These are phyloP conservation scores for Poeciliopsis infans DNA, from an alignment of 2,797 vertebrate genomes.

Conservation along the genomic window DNA sequence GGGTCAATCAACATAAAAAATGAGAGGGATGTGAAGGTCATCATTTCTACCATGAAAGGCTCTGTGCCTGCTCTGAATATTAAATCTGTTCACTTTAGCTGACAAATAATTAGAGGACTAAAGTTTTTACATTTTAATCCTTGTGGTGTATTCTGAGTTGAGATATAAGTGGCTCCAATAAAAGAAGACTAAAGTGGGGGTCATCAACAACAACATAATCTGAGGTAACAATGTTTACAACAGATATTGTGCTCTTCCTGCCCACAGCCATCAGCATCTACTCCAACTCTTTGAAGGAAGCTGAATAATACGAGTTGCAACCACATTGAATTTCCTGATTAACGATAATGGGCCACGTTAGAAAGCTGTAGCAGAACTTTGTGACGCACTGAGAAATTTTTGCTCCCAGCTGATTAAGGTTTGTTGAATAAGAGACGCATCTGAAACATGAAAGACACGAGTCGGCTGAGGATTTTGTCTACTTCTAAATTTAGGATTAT, in stretches of 20 bases:
- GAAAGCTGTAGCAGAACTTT: not conserved
- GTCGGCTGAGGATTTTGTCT: not conserved
- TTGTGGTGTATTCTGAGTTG: constrained; percentile 9
- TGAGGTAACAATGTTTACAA: not conserved
- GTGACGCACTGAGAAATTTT: not conserved
- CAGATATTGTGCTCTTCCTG: not conserved
- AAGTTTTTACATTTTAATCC: constrained; percentile 11
- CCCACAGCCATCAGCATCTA: not conserved
- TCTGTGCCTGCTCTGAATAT: not conserved
- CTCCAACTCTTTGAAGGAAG: not conserved
- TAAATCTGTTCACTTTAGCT: not conserved
- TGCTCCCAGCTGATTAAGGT: not conserved
- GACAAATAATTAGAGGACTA: not conserved
- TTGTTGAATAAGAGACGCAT: not conserved
- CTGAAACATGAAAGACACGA: not conserved
- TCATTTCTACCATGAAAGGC: not conserved
- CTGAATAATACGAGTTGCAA: not conserved
- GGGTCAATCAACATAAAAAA: not conserved
- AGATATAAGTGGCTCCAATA: not conserved
- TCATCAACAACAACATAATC: not conserved
- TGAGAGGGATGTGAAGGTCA: not conserved
- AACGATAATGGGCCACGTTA: not conserved
- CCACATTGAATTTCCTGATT: not conserved
- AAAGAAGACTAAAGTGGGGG: not conserved
- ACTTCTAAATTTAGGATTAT: not conserved